Evolutionary conservation across 1,140 invertebrate genomes (phyloP), one percentile per base, ranked within the genome.

Genomic region (Drosophila busckii): DNA sequence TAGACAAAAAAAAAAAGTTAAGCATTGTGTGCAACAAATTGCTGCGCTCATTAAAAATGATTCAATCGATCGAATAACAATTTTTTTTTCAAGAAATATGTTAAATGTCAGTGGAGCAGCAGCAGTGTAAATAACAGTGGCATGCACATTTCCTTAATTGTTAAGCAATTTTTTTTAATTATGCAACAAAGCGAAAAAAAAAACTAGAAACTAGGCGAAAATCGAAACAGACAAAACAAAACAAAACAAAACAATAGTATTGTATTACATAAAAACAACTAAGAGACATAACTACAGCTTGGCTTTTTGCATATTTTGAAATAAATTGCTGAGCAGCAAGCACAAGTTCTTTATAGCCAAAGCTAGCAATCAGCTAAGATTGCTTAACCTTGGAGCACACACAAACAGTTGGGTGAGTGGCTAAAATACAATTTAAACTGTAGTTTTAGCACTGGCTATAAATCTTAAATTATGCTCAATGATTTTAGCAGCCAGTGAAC

Each of bases 121-220:
- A n/a, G n/a, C n/a, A n/a, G n/a, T 75, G 56, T 42, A 64, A 69
- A 25, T 37, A 52, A 60, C 55, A 50, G 49, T 56, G 60, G 26
- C 46, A 67, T 41, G 34, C 42, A 42, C 44, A 60, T 64, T 69
- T 65, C 45, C 49, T 60, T 75, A 75, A 75, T 65, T 76, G 53
- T 35, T 20, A 42, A 56, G 45, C 54, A 16, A 19, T 52, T 46
- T 48, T 25, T 32, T 28, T 17, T 28, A 50, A 59, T 69, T 75
- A 64, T 55, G 49, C 31, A 69, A 64, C 38, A 37, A 19, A 25
- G 23, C n/a, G 44, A 22, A n/a, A 28, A 48, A 45, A 59, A 28
- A 60, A 61, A 55, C 45, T 60, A 54, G 13, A 59, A 49, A 59
- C n/a, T n/a, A n/a, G n/a, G n/a, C n/a, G n/a, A n/a, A n/a, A n/a